Evolutionary conservation across 2,113 vertebrate species (phyloP), one percentile per base, ranked within the genome.

Genomic region (Galbula dea): DNA sequence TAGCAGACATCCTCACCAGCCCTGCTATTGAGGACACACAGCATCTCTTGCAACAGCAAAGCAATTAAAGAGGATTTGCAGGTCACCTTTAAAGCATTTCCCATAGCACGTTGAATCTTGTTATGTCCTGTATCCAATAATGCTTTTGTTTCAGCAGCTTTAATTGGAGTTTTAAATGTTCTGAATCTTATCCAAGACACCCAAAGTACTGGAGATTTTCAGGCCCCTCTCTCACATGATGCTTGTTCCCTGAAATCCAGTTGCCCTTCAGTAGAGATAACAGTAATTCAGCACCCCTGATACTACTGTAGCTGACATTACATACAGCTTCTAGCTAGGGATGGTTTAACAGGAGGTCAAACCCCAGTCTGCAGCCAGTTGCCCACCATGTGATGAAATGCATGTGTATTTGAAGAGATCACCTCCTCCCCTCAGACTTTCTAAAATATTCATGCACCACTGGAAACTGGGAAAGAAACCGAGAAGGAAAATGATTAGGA

Each of bases 81-180:
- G 94, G 96, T 97, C 95, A 97, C 95, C 96, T 96, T 89, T 91
- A 94, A 92, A 95, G 87, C 85, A 91, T 95, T 88, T 94, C 95
- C 94, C 94, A 95, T 68, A 91, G 95, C 95, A 96, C 91, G 91
- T 55, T 55, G 89, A 93, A 89, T 91, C 94, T 94, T 94, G 95
- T 94, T 95, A 57, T 45, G 61, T 78, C 65, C 83, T 88, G 16
- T 88, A 83, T 65, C 93, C 73, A 94, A 83, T 57, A 80, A 71
- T 58, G 89, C 89, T 83, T 94, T 96, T 89, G 89, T 91, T 94
- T 91, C 49, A 3, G 82, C 85, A 73, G 61, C 74, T 93, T 83
- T 94, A 96, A 95, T 95, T 93, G 82, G 41, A 83, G 82, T 57
- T 95, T 94, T 68, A 91, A 87, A 89, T 83, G 89, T 77, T 92